Evolutionary conservation across 1,140 invertebrate species (phyloP).

Genomic region (Bathynomus jamesi): DNA sequence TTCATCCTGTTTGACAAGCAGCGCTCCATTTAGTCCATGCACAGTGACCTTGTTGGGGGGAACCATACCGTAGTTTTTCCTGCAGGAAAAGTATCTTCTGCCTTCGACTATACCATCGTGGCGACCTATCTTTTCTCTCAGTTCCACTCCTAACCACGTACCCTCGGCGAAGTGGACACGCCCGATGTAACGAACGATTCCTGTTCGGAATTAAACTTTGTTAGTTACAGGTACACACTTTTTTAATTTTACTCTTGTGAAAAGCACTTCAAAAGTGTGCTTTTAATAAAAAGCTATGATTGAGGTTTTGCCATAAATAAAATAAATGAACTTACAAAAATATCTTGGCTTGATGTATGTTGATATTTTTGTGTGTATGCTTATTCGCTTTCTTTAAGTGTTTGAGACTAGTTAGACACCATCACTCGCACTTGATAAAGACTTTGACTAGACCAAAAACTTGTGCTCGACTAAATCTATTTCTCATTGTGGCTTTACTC

Average conservation of each 20-base stretch:
- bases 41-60: constrained; percentile 49
- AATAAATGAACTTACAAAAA: neutral
- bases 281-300: neutral
- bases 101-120: constrained; percentile 50
- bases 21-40: constrained; percentile 51
- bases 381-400: too few relatives aligned
- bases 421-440: too few relatives aligned
- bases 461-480: too few relatives aligned
- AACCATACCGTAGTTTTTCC: constrained; percentile 48
- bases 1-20: constrained; percentile 42
- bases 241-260: neutral
- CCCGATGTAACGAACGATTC: constrained; percentile 49
- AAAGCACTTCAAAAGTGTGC: neutral
- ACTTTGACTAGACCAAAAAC: too few relatives aligned
- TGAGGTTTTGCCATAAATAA: neutral
- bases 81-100: constrained; percentile 48
- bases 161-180: constrained; percentile 51
- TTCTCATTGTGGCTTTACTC: too few relatives aligned
- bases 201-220: too few relatives aligned
- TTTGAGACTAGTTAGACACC: too few relatives aligned
- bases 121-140: constrained; percentile 47
- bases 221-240: neutral
- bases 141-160: constrained; percentile 50
- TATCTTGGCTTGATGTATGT: neutral
- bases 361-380: too few relatives aligned